phyloP scores from a whole-genome alignment of 2,888 invertebrate genomes.

The Pachydiplax longipennis region DNA sequence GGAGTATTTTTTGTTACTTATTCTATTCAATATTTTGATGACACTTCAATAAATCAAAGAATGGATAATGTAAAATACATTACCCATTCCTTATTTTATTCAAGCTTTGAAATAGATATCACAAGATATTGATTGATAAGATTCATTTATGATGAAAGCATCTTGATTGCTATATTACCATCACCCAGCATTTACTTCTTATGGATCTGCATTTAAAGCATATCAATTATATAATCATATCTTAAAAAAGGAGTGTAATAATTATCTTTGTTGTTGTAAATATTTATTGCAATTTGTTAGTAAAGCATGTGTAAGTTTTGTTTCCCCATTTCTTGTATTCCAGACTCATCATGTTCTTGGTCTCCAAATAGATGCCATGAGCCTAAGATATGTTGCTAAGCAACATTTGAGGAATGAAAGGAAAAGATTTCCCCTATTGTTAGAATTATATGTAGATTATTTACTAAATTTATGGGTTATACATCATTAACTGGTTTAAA shows the following conservation, averaged over 20 bases:
- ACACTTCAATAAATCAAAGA: too few relatives aligned
- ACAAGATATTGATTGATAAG: too few relatives aligned
- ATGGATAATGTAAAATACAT: too few relatives aligned
- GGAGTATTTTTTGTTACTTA: too few relatives aligned
- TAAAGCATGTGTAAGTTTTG: neutral
- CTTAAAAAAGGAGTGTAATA: too few relatives aligned
- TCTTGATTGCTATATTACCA: too few relatives aligned
- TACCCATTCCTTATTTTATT: too few relatives aligned
- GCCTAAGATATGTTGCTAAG: slow-evolving; percentile 11
- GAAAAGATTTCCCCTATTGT: neutral
- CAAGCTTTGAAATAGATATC: too few relatives aligned
- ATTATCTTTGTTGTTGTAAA: too few relatives aligned
- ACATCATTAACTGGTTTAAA: neutral
- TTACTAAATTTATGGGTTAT: neutral
- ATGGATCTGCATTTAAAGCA: neutral
- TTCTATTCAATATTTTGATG: too few relatives aligned
- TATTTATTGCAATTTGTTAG: too few relatives aligned
- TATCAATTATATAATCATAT: neutral
- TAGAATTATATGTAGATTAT: neutral
- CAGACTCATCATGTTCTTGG: slow-evolving; percentile 85
- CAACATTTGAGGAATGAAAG: neutral
- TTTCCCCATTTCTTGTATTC: slow-evolving; percentile 58
- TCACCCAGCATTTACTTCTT: neutral
- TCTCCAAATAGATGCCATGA: slow-evolving; percentile 67
- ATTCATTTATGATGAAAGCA: too few relatives aligned